Evolutionary conservation across 2,797 vertebrate genomes (phyloP).

Genomic region (Leptoclinus maculatus): DNA sequence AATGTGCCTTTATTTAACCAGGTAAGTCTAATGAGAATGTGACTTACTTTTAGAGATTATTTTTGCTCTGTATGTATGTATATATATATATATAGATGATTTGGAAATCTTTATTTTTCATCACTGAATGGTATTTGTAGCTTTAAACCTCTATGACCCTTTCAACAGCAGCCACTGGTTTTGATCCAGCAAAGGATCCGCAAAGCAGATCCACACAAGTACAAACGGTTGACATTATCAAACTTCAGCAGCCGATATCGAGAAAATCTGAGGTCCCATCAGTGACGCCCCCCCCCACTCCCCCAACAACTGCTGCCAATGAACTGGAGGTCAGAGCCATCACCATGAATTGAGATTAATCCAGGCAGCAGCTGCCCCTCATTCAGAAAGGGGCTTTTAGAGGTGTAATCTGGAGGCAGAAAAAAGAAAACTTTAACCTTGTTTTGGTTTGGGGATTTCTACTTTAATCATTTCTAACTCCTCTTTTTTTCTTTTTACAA

Average conservation of each 20-base stretch:
- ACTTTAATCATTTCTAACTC: neutral
- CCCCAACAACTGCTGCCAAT: neutral
- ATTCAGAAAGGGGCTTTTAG: neutral
- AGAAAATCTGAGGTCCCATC: neutral
- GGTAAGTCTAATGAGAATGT: neutral
- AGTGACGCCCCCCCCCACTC: neutral
- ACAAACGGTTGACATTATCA: neutral
- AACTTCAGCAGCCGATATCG: neutral
- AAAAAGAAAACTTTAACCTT: neutral
- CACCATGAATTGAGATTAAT: neutral
- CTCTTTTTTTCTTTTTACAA: neutral
- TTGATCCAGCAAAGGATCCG: neutral
- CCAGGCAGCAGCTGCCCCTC: neutral
- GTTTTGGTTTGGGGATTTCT: neutral
- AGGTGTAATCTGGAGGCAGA: neutral
- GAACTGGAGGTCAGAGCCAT: constrained; percentile 14
- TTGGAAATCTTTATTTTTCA: constrained; percentile 12
- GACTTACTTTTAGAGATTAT: neutral
- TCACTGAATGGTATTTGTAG: constrained; percentile 21
- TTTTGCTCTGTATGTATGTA: too few relatives aligned
- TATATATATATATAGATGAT: neutral
- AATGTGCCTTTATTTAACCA: too few relatives aligned
- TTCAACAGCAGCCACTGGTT: constrained; percentile 25
- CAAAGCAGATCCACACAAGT: neutral
- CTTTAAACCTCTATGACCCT: constrained; percentile 9